These are phyloP conservation scores for Oreonectes daqikongensis DNA, from an alignment of 2,797 vertebrate species.

Conservation along the genomic window DNA sequence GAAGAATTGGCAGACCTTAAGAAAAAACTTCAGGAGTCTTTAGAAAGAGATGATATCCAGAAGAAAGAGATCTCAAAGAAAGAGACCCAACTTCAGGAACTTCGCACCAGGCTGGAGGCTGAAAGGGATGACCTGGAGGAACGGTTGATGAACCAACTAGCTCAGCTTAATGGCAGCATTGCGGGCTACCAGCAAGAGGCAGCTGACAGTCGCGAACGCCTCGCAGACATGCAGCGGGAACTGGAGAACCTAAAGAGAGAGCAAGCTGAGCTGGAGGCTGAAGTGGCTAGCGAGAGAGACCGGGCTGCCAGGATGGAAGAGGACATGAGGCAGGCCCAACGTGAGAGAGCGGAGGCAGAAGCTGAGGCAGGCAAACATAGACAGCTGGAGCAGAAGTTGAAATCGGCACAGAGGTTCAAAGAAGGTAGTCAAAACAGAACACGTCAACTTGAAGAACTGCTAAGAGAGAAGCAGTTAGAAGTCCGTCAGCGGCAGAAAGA, in stretches of 20 bases:
- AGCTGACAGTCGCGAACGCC: conserved; percentile 77
- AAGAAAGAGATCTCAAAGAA: conserved; percentile 69
- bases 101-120: conserved; percentile 76
- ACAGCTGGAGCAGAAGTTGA: conserved; percentile 87
- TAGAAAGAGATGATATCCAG: conserved; percentile 72
- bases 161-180: conserved; percentile 97
- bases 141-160: conserved; percentile 95
- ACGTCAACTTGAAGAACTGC: conserved; percentile 91
- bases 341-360: conserved; percentile 79
- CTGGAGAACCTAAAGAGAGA: conserved; percentile 71
- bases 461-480: conserved; percentile 94
- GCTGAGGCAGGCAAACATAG: conserved; percentile 80
- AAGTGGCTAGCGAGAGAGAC: conserved; percentile 70
- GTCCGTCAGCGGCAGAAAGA: conserved; percentile 92
- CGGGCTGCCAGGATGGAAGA: conserved; percentile 82
- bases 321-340: conserved; percentile 85
- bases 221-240: conserved; percentile 69
- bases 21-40: conserved; percentile 70
- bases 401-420: conserved; percentile 79
- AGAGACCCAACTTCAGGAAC: conserved; percentile 76
- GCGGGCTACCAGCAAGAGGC: conserved; percentile 95
- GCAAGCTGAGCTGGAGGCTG: conserved; percentile 74
- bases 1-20: conserved; percentile 73
- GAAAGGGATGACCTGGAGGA: conserved; percentile 98
- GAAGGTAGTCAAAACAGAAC: conserved; percentile 81